Base-by-base conservation (phyloP, 1,140 invertebrate genomes). In the Nasonia giraulti region DNA sequence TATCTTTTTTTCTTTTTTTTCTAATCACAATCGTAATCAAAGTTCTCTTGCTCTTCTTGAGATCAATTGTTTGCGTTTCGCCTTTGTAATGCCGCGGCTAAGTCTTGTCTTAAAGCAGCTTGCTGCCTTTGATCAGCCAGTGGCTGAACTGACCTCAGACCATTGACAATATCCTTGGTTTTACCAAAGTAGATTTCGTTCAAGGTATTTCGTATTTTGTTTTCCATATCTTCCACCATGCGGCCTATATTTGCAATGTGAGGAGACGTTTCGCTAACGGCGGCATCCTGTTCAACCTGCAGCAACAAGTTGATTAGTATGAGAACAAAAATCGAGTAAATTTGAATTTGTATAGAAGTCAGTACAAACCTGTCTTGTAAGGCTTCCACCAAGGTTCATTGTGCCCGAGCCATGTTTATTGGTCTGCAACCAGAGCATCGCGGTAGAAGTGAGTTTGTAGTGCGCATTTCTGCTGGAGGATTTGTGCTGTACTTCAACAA, bases 181-280 rank as follows among this genome's bases (percentile, higher is more conserved):
- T 99, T 99, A 88, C 98, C 98, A 94, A 99, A 99, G 93, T 99
- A 99, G 88, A 99, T 99, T 93, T 99, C 98, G 91, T 99, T 99
- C 79, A 99, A 93, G 1, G 98, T 99, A 90, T 98, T 98, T 87
- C 99, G 95, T 90, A 99, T 99, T 95, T 99, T 99, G 92, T 99
- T 99, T 91, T 99, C 99, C 98, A 99, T 99, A 88, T 99, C 99
- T 94, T 99, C 97, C 0, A 98, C 97, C 96, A 97, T 96, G 86
- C 96, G 95, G 20, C 99, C 99, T 90, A 99, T 99, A 92, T 99
- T 99, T 37, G 97, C 98, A 91, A 99, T 99, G 92, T 99, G 99
- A 11, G 99, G 98, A 79, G 96, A 97, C 1, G 97, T 96, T 90
- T 99, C 99, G 89, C 96, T 97, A 12, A 99, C 96, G 79, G 95